These are phyloP conservation scores for Chrysopa pallens DNA, from an alignment of 1,140 invertebrate genomes.

Conservation along the genomic window DNA sequence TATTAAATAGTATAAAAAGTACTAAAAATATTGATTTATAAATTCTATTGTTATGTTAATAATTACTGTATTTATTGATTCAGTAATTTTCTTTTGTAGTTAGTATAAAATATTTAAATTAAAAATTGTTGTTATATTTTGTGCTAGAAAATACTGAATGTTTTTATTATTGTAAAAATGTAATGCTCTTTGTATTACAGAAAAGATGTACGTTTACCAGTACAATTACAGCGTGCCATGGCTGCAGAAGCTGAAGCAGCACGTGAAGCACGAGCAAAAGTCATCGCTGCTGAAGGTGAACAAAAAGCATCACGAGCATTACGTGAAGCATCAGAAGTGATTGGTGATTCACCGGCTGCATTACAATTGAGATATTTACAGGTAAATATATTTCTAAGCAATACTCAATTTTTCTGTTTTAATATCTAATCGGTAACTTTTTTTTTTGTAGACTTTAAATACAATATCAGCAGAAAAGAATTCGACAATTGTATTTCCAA, in stretches of 20 bases:
- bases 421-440: not conserved
- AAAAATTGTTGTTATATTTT: too few species aligned
- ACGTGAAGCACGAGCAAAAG: slow-evolving; percentile 50
- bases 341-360: slow-evolving; percentile 78
- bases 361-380: slow-evolving; percentile 40
- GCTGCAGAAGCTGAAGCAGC: slow-evolving; percentile 81
- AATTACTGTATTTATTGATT: too few species aligned
- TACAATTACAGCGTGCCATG: slow-evolving; percentile 79
- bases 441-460: slow-evolving; percentile 57
- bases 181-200: slow-evolving; percentile 31
- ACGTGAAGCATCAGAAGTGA: slow-evolving; percentile 83
- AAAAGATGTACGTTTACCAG: slow-evolving; percentile 79
- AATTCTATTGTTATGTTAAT: too few species aligned
- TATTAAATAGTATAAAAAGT: too few species aligned
- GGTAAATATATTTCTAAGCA: slow-evolving; percentile 7
- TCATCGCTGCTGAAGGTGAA: slow-evolving; percentile 69
- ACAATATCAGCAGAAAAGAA: slow-evolving; percentile 94
- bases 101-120: too few species aligned
- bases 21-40: too few species aligned
- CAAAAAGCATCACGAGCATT: slow-evolving; percentile 78
- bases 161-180: too few species aligned
- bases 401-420: not conserved
- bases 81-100: too few species aligned
- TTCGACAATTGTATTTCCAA: slow-evolving; percentile 92
- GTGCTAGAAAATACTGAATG: too few species aligned